Percentiles rank a stretch among this genome's conserved stretches.
Evolutionary conservation across 2,888 invertebrate genomes (phyloP).

Genomic region (Cybosia mesomella): DNA sequence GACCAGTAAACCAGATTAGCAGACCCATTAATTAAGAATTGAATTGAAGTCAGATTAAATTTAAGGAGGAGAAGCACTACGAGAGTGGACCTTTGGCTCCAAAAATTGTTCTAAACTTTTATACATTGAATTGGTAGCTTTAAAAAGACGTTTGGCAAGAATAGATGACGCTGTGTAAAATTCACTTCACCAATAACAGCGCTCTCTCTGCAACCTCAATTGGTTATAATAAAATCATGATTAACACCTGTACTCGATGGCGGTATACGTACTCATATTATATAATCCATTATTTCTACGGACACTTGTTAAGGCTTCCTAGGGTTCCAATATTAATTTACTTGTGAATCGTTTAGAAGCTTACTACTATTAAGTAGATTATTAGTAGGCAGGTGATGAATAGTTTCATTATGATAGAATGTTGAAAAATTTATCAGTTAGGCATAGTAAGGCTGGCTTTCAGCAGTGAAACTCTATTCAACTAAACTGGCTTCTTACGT

Average conservation of each 20-base stretch:
- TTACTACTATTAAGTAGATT: too few relatives aligned
- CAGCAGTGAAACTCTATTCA: too few relatives aligned
- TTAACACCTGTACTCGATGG: neutral
- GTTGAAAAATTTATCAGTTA: neutral
- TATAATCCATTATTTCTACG: neutral
- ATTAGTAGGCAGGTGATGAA: slow-evolving; percentile 3
- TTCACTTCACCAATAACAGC: neutral
- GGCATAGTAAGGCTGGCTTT: too few relatives aligned
- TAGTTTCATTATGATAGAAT: slow-evolving; percentile 1
- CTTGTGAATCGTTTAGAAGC: neutral
- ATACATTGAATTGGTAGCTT: too few relatives aligned
- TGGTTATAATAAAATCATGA: neutral
- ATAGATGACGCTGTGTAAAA: neutral
- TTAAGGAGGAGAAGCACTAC: too few relatives aligned
- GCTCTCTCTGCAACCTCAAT: neutral
- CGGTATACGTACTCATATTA: neutral
- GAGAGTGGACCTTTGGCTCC: too few relatives aligned
- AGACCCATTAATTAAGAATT: too few relatives aligned
- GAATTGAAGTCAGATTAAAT: too few relatives aligned
- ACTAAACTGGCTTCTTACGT: too few relatives aligned
- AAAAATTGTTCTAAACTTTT: too few relatives aligned
- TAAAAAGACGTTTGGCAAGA: neutral
- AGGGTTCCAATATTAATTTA: slow-evolving; percentile 7
- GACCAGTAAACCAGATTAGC: too few relatives aligned
- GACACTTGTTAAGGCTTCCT: neutral